Evolutionary conservation across 2,797 vertebrate species (phyloP), one percentile per base, ranked within the genome.

Genomic region (Pitangus sulphuratus): DNA sequence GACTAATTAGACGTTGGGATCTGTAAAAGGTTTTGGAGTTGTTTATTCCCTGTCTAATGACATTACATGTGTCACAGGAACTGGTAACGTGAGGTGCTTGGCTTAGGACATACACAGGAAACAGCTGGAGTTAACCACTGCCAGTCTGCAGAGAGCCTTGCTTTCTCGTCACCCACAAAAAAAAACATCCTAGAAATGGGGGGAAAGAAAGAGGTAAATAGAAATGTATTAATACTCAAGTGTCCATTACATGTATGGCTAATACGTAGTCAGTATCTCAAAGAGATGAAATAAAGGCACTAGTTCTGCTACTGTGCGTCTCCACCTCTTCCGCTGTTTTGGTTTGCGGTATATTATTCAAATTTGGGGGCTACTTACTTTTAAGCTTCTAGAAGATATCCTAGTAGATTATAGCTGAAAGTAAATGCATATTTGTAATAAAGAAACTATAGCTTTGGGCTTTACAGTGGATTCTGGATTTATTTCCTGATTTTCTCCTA

Each of bases 11-110:
- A 79, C 86, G 42, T n/a, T 81, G 72, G 24, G 57, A 35, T 75
- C 65, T 91, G 53, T 94, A 74, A 85, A 84, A 72, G 42, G 8
- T 87, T 95, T 95, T 66, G 80, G 84, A 90, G 80, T 82, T 94
- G 74, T 95, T 95, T 95, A 76, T 94, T 90, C 70, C 71, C 87
- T 66, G 47, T 78, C 39, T 95, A 94, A 91, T 72, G 72, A 81
- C 62, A 88, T 84, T 95, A 93, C 68, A 81, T 48, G 61, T 93
- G 87, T 93, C 77, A 79, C 80, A 93, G 77, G 61, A 91, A 90
- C 86, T 88, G 57, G 40, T 75, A 88, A 72, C 58, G 7, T 33
- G 54, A 94, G 62, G 87, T 86, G 42, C 19, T 84, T 4, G 0
- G 35, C 42, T 89, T 84, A 56, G 65, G 71, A 93, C 47, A 60